Conservation (phyloP, 2,888 invertebrate genomes). For the Encarsia formosa region DNA sequence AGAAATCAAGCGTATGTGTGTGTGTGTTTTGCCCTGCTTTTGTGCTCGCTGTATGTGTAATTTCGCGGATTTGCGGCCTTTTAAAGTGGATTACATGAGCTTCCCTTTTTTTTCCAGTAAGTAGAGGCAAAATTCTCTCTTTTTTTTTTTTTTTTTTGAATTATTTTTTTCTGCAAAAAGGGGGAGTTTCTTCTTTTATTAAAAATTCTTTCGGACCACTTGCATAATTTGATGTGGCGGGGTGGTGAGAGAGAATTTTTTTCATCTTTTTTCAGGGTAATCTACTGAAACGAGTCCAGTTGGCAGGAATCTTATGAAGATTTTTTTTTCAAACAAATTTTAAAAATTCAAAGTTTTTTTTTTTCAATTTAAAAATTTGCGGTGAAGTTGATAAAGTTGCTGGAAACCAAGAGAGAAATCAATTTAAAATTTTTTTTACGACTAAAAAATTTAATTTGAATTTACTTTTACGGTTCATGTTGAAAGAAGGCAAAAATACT, state of each 20-base stretch:
- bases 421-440: no score
- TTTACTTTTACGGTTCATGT: no score
- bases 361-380: no score
- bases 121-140: background rate
- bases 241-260: background rate
- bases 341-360: no score
- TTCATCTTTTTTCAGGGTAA: background rate
- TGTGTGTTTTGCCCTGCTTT: background rate
- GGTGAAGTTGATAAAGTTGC: no score
- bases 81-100: no score
- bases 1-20: constrained; percentile 3
- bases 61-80: background rate
- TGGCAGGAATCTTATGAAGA: background rate
- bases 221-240: constrained; percentile 4
- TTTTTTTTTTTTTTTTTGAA: background rate
- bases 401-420: no score
- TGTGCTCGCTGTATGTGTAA: background rate
- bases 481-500: no score
- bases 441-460: no score
- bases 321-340: no score
- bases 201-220: constrained; percentile 14
- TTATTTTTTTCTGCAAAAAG: background rate
- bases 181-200: constrained; percentile 17
- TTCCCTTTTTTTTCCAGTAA: no score
- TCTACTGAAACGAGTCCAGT: background rate